A percentile compares a stretch with the other conserved stretches of the same genome.
phyloP scores from a whole-genome alignment of 2,888 invertebrate genomes.

The Noctua janthe region DNA sequence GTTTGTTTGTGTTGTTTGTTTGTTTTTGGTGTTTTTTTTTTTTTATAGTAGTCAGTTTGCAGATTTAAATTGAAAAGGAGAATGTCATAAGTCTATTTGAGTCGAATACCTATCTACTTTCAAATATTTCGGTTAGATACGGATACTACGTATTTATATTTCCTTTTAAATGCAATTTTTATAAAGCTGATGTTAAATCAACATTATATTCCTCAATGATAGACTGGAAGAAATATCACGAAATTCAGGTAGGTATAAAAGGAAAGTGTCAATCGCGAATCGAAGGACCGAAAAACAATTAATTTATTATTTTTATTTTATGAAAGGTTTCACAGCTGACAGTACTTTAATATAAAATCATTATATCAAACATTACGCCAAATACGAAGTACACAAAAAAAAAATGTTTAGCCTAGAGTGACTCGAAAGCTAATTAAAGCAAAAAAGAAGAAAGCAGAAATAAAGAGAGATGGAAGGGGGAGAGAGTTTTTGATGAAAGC shows the following conservation, averaged over 20 bases:
- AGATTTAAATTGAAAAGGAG: neutral
- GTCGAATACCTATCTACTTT: neutral
- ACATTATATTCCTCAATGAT: neutral
- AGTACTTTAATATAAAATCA: too few relatives aligned
- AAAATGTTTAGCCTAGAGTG: too few relatives aligned
- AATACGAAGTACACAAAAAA: too few relatives aligned
- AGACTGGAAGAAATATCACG: neutral
- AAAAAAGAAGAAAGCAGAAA: too few relatives aligned
- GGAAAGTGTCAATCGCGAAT: neutral
- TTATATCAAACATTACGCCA: too few relatives aligned
- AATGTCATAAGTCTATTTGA: neutral
- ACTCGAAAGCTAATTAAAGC: too few relatives aligned
- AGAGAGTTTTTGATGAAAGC: neutral
- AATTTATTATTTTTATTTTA: too few relatives aligned
- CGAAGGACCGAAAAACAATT: neutral
- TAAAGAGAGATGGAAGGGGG: too few relatives aligned
- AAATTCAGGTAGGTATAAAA: neutral
- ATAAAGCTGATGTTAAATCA: too few relatives aligned
- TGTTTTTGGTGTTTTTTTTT: too few relatives aligned
- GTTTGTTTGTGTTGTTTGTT: too few relatives aligned
- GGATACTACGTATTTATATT: neutral
- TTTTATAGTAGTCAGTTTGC: slow-evolving; percentile 4
- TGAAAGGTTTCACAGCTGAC: too few relatives aligned
- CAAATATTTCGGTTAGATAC: neutral
- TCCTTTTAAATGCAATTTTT: neutral